A percentile compares a stretch with the other conserved stretches of the same genome.
These are phyloP conservation scores for Podarcis muralis DNA, from an alignment of 2,113 vertebrate species.

Conservation along the genomic window DNA sequence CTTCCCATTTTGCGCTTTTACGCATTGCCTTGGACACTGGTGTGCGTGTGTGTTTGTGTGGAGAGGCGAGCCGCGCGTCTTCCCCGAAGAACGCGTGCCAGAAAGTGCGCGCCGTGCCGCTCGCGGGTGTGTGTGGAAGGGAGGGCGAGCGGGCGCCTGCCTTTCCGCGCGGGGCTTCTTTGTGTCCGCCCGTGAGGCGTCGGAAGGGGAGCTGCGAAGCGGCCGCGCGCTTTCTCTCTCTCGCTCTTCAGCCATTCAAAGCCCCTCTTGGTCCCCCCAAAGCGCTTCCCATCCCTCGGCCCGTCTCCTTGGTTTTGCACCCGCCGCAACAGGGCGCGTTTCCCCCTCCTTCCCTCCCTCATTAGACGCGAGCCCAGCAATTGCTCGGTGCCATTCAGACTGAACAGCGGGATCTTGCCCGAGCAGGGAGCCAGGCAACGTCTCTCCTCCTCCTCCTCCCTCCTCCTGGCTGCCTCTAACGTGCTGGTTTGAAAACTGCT, in stretches of 20 bases:
- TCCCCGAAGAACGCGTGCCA: background rate
- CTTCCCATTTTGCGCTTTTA: background rate
- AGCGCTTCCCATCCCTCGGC: background rate
- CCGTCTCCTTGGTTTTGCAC: background rate
- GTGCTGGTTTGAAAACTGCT: constrained; percentile 17
- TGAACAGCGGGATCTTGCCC: constrained; percentile 23
- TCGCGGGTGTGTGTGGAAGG: background rate
- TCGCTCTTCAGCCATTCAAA: background rate
- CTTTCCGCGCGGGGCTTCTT: background rate
- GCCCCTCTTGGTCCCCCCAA: background rate
- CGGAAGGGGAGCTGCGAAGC: background rate
- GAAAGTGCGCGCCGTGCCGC: background rate
- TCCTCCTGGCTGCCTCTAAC: background rate
- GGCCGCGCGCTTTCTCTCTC: background rate
- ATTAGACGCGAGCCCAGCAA: background rate
- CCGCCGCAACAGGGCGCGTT: background rate
- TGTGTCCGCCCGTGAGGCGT: background rate
- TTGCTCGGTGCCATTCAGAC: constrained; percentile 29
- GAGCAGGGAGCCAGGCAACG: constrained; percentile 10
- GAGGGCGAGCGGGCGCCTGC: background rate
- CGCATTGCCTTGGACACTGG: constrained; percentile 1
- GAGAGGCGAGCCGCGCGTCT: background rate
- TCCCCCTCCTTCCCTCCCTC: background rate
- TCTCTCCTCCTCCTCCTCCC: background rate
- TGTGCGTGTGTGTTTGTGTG: constrained; percentile 32